phyloP scores from a whole-genome alignment of 2,888 invertebrate species.

The Galerucella nymphaeae region DNA sequence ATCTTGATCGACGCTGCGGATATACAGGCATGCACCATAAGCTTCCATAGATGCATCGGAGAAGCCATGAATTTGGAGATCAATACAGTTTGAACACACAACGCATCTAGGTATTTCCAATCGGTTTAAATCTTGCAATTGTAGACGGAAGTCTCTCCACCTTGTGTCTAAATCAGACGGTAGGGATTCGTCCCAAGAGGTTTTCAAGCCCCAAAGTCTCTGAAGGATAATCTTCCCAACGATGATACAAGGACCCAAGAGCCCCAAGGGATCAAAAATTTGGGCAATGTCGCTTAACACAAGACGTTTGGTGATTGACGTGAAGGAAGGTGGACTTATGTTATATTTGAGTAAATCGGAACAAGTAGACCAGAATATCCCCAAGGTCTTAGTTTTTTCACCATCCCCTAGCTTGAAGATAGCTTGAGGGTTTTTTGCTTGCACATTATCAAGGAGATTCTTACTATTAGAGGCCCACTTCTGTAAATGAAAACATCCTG shows the following conservation, averaged over 20 bases:
- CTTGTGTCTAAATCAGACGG: constrained; percentile 22
- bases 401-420: neutral
- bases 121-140: constrained; percentile 38
- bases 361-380: neutral
- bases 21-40: no score
- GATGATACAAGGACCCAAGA: constrained; percentile 41
- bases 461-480: no score
- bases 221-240: constrained; percentile 43
- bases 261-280: constrained; percentile 45
- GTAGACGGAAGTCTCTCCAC: constrained; percentile 27
- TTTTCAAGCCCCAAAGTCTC: neutral
- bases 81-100: constrained; percentile 24
- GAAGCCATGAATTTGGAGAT: constrained; percentile 40
- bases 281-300: constrained; percentile 26
- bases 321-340: neutral
- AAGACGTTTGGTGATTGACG: neutral
- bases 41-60: constrained; percentile 14
- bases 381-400: neutral
- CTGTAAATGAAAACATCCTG: no score
- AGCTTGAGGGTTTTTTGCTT: neutral
- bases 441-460: no score
- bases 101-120: constrained; percentile 35
- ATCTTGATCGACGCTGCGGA: neutral
- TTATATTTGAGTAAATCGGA: neutral
- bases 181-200: neutral